Evolutionary conservation across 2,113 vertebrate species (phyloP).

Genomic region (Gymnobelideus leadbeateri): DNA sequence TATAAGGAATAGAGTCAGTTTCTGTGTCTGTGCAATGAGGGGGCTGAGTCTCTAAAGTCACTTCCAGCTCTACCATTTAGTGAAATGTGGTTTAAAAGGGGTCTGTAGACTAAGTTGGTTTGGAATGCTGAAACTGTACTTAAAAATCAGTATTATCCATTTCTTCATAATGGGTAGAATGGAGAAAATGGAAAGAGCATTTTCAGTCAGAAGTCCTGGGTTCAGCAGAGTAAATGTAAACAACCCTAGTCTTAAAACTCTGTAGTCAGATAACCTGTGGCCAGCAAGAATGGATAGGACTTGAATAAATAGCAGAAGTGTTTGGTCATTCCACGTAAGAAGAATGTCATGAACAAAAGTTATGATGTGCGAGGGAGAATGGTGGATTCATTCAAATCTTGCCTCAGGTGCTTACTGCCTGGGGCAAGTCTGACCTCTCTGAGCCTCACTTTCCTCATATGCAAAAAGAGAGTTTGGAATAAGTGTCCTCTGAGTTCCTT

Average conservation of each 20-base stretch:
- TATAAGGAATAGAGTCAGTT: constrained; percentile 36
- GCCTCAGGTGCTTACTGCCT: background rate
- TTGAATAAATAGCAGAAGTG: background rate
- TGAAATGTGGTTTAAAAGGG: constrained; percentile 35
- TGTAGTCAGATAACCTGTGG: background rate
- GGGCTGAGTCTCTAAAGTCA: background rate
- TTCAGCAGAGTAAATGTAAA: background rate
- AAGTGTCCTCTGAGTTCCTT: background rate
- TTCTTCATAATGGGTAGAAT: constrained; percentile 57
- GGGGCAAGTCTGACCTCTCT: background rate
- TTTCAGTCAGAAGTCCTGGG: background rate
- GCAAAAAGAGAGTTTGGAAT: background rate
- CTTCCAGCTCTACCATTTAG: background rate
- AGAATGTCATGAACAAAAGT: background rate
- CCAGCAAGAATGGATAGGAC: background rate
- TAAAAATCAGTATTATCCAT: constrained; percentile 49
- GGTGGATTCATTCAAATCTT: background rate
- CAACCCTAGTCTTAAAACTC: background rate
- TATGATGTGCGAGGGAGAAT: background rate
- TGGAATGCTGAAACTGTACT: constrained; percentile 35
- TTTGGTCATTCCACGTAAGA: background rate
- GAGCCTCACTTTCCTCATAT: background rate
- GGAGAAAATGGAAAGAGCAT: constrained; percentile 18
- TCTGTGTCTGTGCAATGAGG: background rate
- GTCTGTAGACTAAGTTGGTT: background rate